Evolutionary conservation across 2,113 vertebrate species (phyloP), one percentile per base, ranked within the genome.

Genomic region (Etia nguti): DNA sequence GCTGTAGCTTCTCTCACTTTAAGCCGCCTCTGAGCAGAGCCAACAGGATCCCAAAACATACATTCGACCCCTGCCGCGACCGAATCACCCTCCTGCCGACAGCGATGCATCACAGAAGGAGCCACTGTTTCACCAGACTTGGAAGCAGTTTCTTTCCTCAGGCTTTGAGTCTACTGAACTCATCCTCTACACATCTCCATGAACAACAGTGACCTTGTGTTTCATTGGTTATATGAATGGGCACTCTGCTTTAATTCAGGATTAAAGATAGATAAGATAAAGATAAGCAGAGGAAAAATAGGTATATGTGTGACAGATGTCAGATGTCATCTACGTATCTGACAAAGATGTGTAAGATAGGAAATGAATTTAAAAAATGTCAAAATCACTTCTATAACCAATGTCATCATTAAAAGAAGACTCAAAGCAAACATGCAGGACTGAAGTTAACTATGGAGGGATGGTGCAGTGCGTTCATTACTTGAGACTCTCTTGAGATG

Each of bases 401-500:
- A 6, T 34, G 18, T 6, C 24, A 31, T 77, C 73, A 52, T 77
- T 52, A 52, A 52, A 77, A 29, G 16, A 50, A 77, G 73, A 31
- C 13, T 38, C 36, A 46, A 41, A 77, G 10, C 60, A 24, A 81
- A 56, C 16, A 20, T 26, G 12, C 8, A 55, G 50, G 50, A 29
- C 57, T 86, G 81, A 50, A 73, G 50, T 13, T n/a, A 73, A 41
- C 34, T 10, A 10, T 5, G 7, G 31, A 36, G 12, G 9, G 38
- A 9, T 1, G 26, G 43, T 13, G 60, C 4, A 43, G 43, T 84
- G 55, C 1, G 11, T n/a, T 89, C 12, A 55, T 92, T 98, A 99
- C 98, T 99, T 99, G 88, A 99, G 98, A 93, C 98, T 99, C 94
- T 99, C 98, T 89, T 99, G 98, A 46, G 98, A 99, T 87, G 98